Conservation (phyloP, 2,797 vertebrate species). For the Squalus acanthias region DNA sequence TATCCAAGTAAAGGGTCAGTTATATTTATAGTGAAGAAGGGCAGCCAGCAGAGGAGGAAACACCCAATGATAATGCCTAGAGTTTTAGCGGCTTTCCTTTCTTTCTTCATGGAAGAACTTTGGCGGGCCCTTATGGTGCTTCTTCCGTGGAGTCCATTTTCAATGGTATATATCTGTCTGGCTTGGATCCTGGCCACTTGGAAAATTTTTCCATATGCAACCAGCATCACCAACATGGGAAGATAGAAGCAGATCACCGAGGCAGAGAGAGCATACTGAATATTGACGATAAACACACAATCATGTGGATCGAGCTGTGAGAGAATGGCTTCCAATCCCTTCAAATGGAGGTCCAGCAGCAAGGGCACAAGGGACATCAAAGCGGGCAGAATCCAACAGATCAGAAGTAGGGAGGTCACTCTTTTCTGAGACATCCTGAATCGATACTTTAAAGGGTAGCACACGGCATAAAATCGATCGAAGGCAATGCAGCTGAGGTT, state of each 20-base stretch:
- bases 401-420: constrained; percentile 39
- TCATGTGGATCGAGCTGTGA: neutral
- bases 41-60: neutral
- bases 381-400: constrained; percentile 45
- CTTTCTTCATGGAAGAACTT: constrained; percentile 42
- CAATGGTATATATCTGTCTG: constrained; percentile 43
- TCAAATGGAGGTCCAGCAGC: constrained; percentile 30
- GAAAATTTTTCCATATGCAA: constrained; percentile 43
- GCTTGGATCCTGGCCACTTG: constrained; percentile 44
- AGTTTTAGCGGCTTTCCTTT: constrained; percentile 44
- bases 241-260: constrained; percentile 43
- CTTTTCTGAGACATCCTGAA: constrained; percentile 41
- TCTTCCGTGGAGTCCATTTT: constrained; percentile 41
- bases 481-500: constrained; percentile 45
- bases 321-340: neutral
- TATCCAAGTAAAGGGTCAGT: neutral
- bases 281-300: constrained; percentile 35
- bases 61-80: constrained; percentile 43
- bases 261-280: constrained; percentile 38
- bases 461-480: constrained; percentile 43
- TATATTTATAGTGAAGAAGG: constrained; percentile 14
- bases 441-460: constrained; percentile 39
- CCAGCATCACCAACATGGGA: constrained; percentile 43
- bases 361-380: constrained; percentile 41
- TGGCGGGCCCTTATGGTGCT: neutral